These are phyloP conservation scores for Pangasianodon gigas DNA, from an alignment of 2,113 vertebrate species.

Conservation along the genomic window DNA sequence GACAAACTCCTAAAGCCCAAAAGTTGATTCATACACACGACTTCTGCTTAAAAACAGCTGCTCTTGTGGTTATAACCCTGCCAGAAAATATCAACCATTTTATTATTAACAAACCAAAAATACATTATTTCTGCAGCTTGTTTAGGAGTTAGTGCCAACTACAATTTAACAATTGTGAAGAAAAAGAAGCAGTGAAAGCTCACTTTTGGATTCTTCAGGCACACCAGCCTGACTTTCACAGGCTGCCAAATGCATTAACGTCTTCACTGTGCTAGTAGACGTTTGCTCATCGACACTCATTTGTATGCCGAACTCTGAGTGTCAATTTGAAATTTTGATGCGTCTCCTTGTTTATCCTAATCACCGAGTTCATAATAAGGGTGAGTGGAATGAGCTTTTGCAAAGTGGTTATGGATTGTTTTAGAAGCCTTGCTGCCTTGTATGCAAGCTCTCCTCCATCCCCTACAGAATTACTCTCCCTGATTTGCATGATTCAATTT, in stretches of 20 bases:
- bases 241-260: conserved; percentile 15
- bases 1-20: not conserved
- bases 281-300: conserved; percentile 19
- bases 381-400: conserved; percentile 33
- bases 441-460: not conserved
- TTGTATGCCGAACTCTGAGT: conserved; percentile 26
- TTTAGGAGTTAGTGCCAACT: not conserved
- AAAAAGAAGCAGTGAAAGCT: not conserved
- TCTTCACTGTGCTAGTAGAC: conserved; percentile 26
- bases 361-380: conserved; percentile 35
- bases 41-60: not conserved
- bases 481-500: conserved; percentile 46
- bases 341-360: conserved; percentile 39
- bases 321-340: conserved; percentile 39
- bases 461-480: conserved; percentile 20
- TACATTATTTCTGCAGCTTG: not conserved
- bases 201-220: not conserved
- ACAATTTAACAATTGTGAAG: not conserved
- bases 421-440: conserved; percentile 11
- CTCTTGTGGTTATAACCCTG: not conserved
- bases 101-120: not conserved
- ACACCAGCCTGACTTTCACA: conserved; percentile 20
- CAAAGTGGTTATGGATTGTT: conserved; percentile 30
- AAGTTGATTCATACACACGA: not conserved
- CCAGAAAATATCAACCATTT: not conserved